Base-by-base conservation (phyloP, 92 coral and sea anemone species). In the Phenganax marumi region DNA sequence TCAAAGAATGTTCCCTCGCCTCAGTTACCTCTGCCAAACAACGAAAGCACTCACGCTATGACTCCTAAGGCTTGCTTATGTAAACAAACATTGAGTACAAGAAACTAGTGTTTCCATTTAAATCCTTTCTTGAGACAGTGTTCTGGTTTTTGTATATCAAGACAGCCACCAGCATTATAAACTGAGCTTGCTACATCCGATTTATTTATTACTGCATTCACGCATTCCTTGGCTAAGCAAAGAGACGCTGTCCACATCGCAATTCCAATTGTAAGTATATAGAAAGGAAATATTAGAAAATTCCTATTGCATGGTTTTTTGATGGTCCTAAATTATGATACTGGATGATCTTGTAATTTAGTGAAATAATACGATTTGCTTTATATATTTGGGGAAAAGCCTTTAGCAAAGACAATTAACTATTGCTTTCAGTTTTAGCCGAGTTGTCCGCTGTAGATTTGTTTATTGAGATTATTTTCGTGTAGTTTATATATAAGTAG, bases 61-160 rank as follows among this genome's bases (percentile, higher is more conserved):
- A 68, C 19, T 12, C 7, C 52, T 68, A 33, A 33, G 43, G 43
- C 43, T 33, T 33, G 43, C 81, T 76, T 76, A 76, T 16, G 64
- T 76, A 76, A 76, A 76, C 81, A 76, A 76, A 76, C 69, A 3
- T 16, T n/a, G 49, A 76, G 81, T 16, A 76, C 68, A 57, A 76
- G 57, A 76, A 76, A 11, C 50, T 62, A 54, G 68, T 39, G 52
- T 21, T 55, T 61, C 61, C 49, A 52, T 18, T 14, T 39, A 23
- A 8, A 50, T 0, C 52, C 52, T 14, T 7, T 62, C 23, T 57
- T 13, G 25, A 55, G 81, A 56, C 62, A 21, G 16, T 8, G 50
- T 54, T 62, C 62, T 76, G 81, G 81, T 25, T 10, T 54, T 24
- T 76, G 81, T 76, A 54, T 48, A 19, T 43, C 50, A 33, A 33